Conservation (phyloP, 2,888 invertebrate species). For the Euplexia lucipara region DNA sequence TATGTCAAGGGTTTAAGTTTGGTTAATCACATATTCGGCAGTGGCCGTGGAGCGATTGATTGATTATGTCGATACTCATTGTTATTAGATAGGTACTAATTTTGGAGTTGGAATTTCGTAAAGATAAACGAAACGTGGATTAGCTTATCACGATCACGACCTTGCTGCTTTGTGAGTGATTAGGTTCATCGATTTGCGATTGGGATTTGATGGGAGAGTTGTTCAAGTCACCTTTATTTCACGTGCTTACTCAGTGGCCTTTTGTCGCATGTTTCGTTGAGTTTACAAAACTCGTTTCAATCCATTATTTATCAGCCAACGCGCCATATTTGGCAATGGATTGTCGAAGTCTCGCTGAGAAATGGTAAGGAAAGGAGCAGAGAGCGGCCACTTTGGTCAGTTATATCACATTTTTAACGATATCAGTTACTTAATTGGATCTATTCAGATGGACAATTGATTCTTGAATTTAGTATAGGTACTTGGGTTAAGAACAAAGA, state of each 20-base stretch:
- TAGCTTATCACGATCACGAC: slow-evolving; percentile 58
- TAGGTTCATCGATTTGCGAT: slow-evolving; percentile 26
- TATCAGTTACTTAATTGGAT: background rate
- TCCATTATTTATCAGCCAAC: slow-evolving; percentile 57
- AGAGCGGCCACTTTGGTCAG: slow-evolving; percentile 4
- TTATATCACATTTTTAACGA: too few relatives aligned
- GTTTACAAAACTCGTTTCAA: slow-evolving; percentile 70
- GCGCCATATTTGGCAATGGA: slow-evolving; percentile 65
- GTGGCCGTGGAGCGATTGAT: slow-evolving; percentile 32
- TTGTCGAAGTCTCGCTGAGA: slow-evolving; percentile 38
- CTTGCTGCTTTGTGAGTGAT: slow-evolving; percentile 53
- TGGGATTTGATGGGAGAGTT: slow-evolving; percentile 5
- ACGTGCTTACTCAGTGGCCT: background rate
- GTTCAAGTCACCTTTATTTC: slow-evolving; percentile 16
- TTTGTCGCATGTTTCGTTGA: slow-evolving; percentile 31
- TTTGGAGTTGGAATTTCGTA: slow-evolving; percentile 53
- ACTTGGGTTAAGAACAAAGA: background rate
- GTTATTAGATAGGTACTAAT: slow-evolving; percentile 38
- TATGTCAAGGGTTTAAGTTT: background rate
- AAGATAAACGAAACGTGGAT: slow-evolving; percentile 46
- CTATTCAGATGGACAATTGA: background rate
- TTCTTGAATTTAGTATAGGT: background rate
- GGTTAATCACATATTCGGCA: background rate
- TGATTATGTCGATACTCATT: slow-evolving; percentile 43
- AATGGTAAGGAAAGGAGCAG: slow-evolving; percentile 11